Evolutionary conservation across 1,140 invertebrate genomes (phyloP), one percentile per base, ranked within the genome.

Genomic region (Drosophila saltans): DNA sequence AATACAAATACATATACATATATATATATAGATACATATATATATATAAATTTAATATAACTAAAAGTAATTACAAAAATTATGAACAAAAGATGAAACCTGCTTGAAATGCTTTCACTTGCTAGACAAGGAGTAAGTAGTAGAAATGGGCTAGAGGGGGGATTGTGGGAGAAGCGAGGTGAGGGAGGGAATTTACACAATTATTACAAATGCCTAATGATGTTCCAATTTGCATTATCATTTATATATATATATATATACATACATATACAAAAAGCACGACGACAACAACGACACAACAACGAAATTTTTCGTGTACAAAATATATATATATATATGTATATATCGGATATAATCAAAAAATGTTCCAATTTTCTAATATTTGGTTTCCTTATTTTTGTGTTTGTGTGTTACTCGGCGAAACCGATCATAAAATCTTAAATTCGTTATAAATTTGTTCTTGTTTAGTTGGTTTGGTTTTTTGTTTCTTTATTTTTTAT

Each of bases 51-150:
- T 80, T 70, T 61, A 66, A 83, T 65, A 70, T 68, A 81, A 83
- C 67, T 79, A 73, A 67, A 72, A 28, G 33, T 43, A 62, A 61
- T 79, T 82, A 79, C 69, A 69, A 69, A 69, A 75, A 66, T 56
- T 68, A 64, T 52, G 45, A 52, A 52, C 45, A 52, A 52, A 52
- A 52, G 21, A 52, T 10, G 45, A 52, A 52, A 52, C 60, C 67
- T 68, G 74, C 73, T 83, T 86, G 83, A 86, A 86, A 86, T 88
- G 65, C 78, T 72, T 69, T 74, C 76, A 75, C 36, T 80, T 70
- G 33, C 52, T 21, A 36, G 16, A 69, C 56, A 69, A 39, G 10
- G 43, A 6, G 60, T 43, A 24, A 45, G 28, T 36, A 21, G 61
- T n/a, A 48, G 24, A 36, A 71, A 28, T 16, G 55, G 10, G 11